Evolutionary conservation across 2,113 vertebrate genomes (phyloP).

Genomic region (Odontophorus gujanensis): DNA sequence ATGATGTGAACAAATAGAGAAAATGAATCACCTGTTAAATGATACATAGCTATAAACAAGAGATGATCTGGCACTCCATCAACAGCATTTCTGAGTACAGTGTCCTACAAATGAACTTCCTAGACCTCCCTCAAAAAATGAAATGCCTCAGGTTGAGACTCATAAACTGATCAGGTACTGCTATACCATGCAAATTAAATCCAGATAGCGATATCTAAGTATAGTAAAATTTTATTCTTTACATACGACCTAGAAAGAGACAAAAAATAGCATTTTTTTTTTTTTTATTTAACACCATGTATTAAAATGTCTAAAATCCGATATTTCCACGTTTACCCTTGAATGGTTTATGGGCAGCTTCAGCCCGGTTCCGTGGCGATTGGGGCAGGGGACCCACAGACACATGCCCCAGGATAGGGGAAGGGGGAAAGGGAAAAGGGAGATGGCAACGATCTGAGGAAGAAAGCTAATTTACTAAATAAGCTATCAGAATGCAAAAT

Average conservation of each 20-base stretch:
- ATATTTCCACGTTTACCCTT: background rate
- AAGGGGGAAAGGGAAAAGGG: too few relatives aligned
- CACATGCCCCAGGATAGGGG: too few relatives aligned
- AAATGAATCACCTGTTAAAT: background rate
- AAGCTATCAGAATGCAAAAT: too few relatives aligned
- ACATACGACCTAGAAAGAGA: background rate
- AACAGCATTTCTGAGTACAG: background rate
- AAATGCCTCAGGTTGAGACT: background rate
- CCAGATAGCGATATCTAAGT: background rate
- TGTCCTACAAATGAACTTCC: background rate
- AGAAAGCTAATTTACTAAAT: too few relatives aligned
- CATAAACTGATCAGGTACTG: background rate
- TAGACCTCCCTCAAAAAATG: background rate
- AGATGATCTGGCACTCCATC: background rate
- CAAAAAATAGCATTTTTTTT: background rate
- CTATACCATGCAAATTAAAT: background rate
- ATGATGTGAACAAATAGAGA: background rate
- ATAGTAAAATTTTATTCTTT: background rate
- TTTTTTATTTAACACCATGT: background rate
- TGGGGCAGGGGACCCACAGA: too few relatives aligned
- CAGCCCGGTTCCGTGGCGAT: too few relatives aligned
- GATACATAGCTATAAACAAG: background rate
- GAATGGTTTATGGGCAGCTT: too few relatives aligned
- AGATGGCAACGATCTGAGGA: too few relatives aligned
- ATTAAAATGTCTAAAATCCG: background rate